These are phyloP conservation scores for Heterotilapia buettikoferi DNA, from an alignment of 2,113 vertebrate species.

Conservation along the genomic window DNA sequence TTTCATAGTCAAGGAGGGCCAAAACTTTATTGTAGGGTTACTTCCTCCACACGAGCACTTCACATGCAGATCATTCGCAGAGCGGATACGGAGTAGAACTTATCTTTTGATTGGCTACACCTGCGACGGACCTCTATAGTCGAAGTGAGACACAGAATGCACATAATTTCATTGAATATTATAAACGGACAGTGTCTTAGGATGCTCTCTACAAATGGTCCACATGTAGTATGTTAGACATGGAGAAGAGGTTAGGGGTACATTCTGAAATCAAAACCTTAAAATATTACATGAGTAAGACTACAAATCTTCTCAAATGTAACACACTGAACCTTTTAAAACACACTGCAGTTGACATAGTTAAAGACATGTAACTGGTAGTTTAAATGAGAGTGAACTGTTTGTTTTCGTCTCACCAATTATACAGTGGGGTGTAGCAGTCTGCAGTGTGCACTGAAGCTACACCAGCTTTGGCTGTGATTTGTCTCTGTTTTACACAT, in stretches of 20 bases:
- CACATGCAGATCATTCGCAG: background rate
- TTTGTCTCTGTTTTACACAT: background rate
- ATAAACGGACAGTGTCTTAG: background rate
- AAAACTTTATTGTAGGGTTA: background rate
- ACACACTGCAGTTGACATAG: background rate
- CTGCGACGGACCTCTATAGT: background rate
- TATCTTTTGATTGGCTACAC: background rate
- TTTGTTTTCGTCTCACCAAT: background rate
- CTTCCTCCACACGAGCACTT: background rate
- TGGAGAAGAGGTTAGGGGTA: accelerated
- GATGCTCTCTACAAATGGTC: background rate
- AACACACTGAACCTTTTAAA: background rate
- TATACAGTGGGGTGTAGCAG: background rate
- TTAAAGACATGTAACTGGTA: background rate
- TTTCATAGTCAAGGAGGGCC: background rate
- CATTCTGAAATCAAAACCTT: accelerated
- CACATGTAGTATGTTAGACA: background rate
- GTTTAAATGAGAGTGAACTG: background rate
- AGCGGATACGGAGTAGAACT: accelerated
- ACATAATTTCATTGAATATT: background rate
- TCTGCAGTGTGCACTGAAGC: background rate
- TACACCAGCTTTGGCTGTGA: background rate
- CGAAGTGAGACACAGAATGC: background rate
- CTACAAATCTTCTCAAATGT: background rate
- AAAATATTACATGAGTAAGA: background rate